Conservation (phyloP, 2,113 vertebrate species). For the Indicator maculatus region DNA sequence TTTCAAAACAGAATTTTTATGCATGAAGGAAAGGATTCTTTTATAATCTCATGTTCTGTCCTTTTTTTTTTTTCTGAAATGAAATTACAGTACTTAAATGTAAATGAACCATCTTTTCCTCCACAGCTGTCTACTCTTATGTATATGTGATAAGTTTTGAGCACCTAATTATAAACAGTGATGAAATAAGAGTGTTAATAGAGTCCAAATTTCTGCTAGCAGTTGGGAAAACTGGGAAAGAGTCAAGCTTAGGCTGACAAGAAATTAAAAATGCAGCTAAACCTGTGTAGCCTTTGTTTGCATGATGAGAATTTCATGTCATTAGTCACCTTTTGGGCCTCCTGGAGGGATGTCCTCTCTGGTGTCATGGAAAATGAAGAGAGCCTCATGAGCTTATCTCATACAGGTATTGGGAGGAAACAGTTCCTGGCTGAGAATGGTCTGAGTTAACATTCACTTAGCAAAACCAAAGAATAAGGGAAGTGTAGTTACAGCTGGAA, state of each 20-base stretch:
- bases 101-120: constrained; percentile 20
- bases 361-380: neutral
- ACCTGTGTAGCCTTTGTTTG: neutral
- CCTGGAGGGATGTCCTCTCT: neutral
- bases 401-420: neutral
- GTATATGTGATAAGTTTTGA: constrained; percentile 43
- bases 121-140: constrained; percentile 26
- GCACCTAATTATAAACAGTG: constrained; percentile 15
- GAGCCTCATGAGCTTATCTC: neutral
- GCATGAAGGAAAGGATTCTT: neutral
- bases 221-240: neutral
- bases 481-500: neutral
- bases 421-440: neutral
- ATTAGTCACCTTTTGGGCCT: neutral
- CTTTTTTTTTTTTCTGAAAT: neutral
- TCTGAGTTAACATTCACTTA: neutral
- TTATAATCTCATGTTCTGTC: neutral
- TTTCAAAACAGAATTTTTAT: constrained; percentile 36
- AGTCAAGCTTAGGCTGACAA: neutral
- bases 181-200: constrained; percentile 9
- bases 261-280: neutral
- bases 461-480: neutral
- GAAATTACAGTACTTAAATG: constrained; percentile 25
- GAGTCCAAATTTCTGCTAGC: neutral
- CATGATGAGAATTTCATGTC: neutral